These are phyloP conservation scores for Sebastes minor DNA, from an alignment of 2,797 vertebrate genomes.

Conservation along the genomic window DNA sequence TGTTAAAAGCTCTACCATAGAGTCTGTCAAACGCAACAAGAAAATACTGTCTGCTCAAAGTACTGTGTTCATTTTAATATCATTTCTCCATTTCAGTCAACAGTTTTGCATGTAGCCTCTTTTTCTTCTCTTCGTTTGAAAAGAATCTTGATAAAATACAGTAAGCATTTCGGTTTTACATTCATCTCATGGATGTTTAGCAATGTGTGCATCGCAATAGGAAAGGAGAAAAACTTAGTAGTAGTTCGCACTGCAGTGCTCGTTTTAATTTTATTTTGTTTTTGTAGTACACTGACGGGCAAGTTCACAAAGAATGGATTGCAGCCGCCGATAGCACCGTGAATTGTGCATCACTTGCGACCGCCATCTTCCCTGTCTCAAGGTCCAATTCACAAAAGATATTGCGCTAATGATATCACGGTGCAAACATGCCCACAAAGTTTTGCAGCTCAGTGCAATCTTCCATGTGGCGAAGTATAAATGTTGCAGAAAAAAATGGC, in stretches of 20 bases:
- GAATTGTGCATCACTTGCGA: neutral
- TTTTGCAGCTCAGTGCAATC: neutral
- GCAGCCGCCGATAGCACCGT: neutral
- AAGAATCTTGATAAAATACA: neutral
- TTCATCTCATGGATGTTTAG: neutral
- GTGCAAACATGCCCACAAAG: neutral
- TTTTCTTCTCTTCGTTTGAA: neutral
- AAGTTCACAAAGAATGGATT: neutral
- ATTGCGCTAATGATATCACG: neutral
- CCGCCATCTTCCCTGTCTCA: neutral
- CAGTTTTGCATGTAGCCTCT: neutral
- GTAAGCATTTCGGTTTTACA: neutral
- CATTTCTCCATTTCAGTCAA: neutral
- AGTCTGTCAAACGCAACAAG: conserved; percentile 33
- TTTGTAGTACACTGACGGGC: neutral
- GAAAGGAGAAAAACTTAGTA: neutral
- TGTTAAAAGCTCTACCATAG: conserved; percentile 39
- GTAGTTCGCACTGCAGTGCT: too few relatives aligned
- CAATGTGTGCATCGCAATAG: neutral
- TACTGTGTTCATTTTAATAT: neutral
- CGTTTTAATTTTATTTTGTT: neutral
- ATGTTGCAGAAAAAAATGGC: neutral
- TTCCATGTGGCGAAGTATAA: too few relatives aligned
- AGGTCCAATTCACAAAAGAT: neutral
- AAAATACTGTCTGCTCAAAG: conserved; percentile 5